A percentile compares a stretch with the other conserved stretches of the same genome.
Conservation (phyloP, 2,797 vertebrate genomes). For the Sebastes nivosus region DNA sequence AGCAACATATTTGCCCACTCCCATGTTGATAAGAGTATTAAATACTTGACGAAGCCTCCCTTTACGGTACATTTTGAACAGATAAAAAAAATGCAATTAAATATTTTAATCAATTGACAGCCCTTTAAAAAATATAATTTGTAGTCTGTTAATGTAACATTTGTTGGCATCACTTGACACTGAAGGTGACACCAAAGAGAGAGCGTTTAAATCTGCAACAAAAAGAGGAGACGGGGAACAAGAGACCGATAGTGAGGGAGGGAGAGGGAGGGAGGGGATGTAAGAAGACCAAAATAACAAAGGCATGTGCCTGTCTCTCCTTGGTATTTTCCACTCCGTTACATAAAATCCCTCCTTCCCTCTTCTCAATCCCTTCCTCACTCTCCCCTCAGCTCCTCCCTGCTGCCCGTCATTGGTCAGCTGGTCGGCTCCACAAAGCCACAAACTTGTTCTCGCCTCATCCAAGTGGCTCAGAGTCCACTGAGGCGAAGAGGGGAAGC, state of each 20-base stretch:
- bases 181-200: conserved; percentile 16
- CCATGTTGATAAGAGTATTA: too few relatives aligned
- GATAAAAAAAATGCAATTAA: too few relatives aligned
- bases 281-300: conserved; percentile 65
- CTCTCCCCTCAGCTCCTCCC: conserved; percentile 60
- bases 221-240: neutral
- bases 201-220: neutral
- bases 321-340: conserved; percentile 70
- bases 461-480: conserved; percentile 52
- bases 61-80: too few relatives aligned
- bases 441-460: conserved; percentile 64
- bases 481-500: conserved; percentile 18
- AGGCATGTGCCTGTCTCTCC: conserved; percentile 64
- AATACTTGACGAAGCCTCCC: too few relatives aligned
- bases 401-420: conserved; percentile 68
- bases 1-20: too few relatives aligned
- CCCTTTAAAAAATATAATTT: neutral
- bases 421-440: conserved; percentile 57
- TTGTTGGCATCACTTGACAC: conserved; percentile 10
- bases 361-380: conserved; percentile 38
- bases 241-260: neutral
- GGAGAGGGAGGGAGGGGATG: neutral
- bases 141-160: neutral
- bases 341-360: conserved; percentile 67
- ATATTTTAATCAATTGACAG: too few relatives aligned